Conservation (phyloP, 2,888 invertebrate species). For the Silvanus unidentatus region DNA sequence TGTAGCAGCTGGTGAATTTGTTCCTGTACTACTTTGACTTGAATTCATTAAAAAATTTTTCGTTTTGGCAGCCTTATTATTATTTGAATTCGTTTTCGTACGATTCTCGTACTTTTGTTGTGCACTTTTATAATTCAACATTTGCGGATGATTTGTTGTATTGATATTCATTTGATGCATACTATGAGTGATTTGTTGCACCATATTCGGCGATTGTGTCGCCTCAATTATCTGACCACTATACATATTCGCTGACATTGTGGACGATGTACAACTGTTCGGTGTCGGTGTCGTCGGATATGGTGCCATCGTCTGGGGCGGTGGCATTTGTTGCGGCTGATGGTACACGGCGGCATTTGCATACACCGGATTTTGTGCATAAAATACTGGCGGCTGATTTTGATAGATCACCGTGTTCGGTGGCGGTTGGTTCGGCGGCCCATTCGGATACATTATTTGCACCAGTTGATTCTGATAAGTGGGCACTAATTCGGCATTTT, state of each 20-base stretch:
- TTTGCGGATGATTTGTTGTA: not conserved
- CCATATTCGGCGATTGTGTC: constrained; percentile 15
- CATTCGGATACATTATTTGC: constrained; percentile 32
- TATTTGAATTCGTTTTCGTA: constrained; percentile 10
- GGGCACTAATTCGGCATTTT: constrained; percentile 27
- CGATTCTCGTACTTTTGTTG: not conserved
- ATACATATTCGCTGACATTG: not conserved
- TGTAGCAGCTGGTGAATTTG: constrained; percentile 43
- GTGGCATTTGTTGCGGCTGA: constrained; percentile 2
- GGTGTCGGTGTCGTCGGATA: constrained; percentile 36
- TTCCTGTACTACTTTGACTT: constrained; percentile 43
- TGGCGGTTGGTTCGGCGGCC: constrained; percentile 15
- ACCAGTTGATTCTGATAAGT: constrained; percentile 31
- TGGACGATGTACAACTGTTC: constrained; percentile 27
- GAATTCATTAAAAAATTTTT: constrained; percentile 33
- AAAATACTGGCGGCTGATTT: constrained; percentile 34
- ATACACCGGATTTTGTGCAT: constrained; percentile 29
- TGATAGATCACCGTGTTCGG: constrained; percentile 31
- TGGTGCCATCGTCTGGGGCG: constrained; percentile 10
- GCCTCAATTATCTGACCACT: not conserved
- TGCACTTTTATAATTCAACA: not conserved
- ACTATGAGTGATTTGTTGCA: constrained; percentile 27
- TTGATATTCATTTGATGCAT: constrained; percentile 29
- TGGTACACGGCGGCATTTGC: constrained; percentile 10
- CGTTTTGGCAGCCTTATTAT: constrained; percentile 10